A percentile compares a stretch with the other conserved stretches of the same genome.
Conservation (phyloP, 2,888 invertebrate genomes). For the Andrena praecox region DNA sequence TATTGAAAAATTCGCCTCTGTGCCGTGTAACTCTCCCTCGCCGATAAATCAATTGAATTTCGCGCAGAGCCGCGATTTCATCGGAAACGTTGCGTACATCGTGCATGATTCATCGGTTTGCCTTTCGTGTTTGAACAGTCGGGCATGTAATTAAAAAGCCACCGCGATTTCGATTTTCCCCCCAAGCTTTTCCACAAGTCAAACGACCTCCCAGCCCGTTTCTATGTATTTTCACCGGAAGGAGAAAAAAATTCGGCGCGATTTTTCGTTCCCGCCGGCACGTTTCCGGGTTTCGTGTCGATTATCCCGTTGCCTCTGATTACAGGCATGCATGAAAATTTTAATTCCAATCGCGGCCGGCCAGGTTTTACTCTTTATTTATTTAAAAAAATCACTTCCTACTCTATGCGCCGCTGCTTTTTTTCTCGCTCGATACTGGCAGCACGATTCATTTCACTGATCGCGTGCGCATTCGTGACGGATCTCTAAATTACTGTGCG, state of each 20-base stretch:
- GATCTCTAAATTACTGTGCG: background rate
- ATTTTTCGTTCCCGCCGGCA: slow-evolving; percentile 4
- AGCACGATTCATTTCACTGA: background rate
- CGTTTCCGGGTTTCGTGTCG: slow-evolving; percentile 1
- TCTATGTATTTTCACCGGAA: background rate
- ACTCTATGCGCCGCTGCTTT: background rate
- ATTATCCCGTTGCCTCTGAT: slow-evolving; percentile 22
- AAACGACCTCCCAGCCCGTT: background rate
- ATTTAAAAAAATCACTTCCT: background rate
- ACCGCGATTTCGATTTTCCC: slow-evolving; percentile 1
- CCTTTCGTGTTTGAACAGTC: slow-evolving; percentile 6
- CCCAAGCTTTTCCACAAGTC: background rate
- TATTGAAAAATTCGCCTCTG: background rate
- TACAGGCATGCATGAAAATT: slow-evolving; percentile 23
- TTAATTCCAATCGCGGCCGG: slow-evolving; percentile 23
- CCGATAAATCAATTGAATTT: slow-evolving; percentile 45
- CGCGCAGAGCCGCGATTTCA: slow-evolving; percentile 6
- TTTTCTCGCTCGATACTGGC: background rate
- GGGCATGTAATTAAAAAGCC: slow-evolving; percentile 36
- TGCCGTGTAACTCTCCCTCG: background rate
- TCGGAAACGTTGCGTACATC: slow-evolving; percentile 31
- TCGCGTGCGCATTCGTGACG: background rate
- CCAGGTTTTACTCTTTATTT: background rate
- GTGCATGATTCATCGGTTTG: slow-evolving; percentile 37
- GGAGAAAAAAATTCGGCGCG: background rate